Evolutionary conservation across 2,797 vertebrate species (phyloP).

Genomic region (Limnodromus scolopaceus): DNA sequence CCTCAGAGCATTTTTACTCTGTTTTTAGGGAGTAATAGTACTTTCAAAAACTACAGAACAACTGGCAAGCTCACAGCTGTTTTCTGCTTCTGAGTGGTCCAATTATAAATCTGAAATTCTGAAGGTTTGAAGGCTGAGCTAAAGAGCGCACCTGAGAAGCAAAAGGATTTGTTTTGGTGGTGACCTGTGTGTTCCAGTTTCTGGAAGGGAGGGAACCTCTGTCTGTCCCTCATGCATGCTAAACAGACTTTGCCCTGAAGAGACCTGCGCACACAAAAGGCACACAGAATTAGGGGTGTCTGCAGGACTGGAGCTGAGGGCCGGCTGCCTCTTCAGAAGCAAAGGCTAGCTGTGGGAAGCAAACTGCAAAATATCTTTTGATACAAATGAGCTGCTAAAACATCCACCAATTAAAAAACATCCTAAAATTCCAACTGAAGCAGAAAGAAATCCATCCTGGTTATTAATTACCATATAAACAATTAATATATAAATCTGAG

Average conservation of each 20-base stretch:
- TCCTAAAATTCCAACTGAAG: not conserved
- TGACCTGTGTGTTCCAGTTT: not conserved
- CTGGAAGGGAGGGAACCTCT: not conserved
- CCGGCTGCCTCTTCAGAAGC: not conserved
- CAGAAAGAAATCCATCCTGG: not conserved
- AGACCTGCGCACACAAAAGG: not conserved
- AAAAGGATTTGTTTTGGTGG: not conserved
- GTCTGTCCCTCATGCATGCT: accelerated
- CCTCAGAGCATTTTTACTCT: not conserved
- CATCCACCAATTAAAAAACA: not conserved
- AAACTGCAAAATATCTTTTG: not conserved
- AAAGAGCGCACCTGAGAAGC: not conserved
- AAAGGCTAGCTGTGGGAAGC: not conserved
- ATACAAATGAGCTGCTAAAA: not conserved
- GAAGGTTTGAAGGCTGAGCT: not conserved
- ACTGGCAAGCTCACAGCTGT: not conserved
- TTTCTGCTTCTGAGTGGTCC: not conserved
- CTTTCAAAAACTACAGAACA: not conserved
- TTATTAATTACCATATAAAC: not conserved
- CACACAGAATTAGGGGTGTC: not conserved
- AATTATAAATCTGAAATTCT: not conserved
- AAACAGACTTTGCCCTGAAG: not conserved
- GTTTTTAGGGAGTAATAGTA: not conserved
- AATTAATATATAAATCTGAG: not conserved
- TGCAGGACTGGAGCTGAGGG: not conserved